phyloP scores from a whole-genome alignment of 2,888 invertebrate genomes.

The Heteromurus nitidus region DNA sequence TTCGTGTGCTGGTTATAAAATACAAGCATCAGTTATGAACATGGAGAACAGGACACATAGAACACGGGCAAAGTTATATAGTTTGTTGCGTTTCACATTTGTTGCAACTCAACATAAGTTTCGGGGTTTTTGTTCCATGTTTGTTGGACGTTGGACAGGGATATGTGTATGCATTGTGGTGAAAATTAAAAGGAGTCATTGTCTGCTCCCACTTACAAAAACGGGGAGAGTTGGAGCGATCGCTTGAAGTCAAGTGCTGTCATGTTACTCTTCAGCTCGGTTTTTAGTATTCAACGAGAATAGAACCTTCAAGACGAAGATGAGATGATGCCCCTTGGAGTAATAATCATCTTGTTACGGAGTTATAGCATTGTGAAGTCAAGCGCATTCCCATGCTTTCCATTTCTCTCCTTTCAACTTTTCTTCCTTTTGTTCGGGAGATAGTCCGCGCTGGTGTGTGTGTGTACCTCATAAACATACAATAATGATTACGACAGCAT shows the following conservation, averaged over 20 bases:
- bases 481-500: conserved; percentile 56
- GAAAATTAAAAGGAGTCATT: conserved; percentile 8
- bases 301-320: conserved; percentile 4
- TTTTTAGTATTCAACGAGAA: conserved; percentile 56
- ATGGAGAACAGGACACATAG: no score
- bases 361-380: conserved; percentile 41
- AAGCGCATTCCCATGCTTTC: conserved; percentile 6
- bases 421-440: not conserved
- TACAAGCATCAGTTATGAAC: no score
- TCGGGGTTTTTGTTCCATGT: not conserved
- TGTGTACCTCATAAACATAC: conserved; percentile 27
- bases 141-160: no score
- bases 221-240: not conserved
- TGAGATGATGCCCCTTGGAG: conserved; percentile 50
- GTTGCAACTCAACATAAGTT: not conserved
- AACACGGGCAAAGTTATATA: not conserved
- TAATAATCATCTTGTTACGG: conserved; percentile 56
- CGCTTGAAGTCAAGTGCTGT: conserved; percentile 47
- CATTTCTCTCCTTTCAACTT: conserved; percentile 15
- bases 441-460: not conserved
- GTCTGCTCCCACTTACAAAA: not conserved
- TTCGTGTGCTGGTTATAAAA: not conserved
- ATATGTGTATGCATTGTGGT: no score
- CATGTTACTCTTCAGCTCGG: conserved; percentile 58
- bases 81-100: not conserved